Evolutionary conservation across 2,888 invertebrate genomes (phyloP), one percentile per base, ranked within the genome.

Genomic region (Sminthurides aquaticus): DNA sequence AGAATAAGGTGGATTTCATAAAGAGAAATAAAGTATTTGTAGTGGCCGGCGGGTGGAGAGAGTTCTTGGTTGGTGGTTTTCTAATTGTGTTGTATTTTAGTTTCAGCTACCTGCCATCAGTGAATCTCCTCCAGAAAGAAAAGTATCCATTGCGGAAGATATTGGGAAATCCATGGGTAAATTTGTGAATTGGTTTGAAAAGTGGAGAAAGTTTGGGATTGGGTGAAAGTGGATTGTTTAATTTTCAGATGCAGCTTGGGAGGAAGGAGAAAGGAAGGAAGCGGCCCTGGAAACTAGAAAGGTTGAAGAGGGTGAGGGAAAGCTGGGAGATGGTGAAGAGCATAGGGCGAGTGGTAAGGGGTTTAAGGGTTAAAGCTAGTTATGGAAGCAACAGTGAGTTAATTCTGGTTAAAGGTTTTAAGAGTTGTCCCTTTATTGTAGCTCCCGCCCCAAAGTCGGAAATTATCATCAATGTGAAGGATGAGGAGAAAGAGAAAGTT

Each of bases 61-160:
- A n/a, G n/a, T n/a, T n/a, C n/a, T n/a, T n/a, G n/a, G n/a, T n/a
- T n/a, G n/a, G n/a, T n/a, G n/a, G n/a, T n/a, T n/a, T n/a, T 34
- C 43, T 34, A 34, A 34, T 15, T 15, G 8, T 34, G 15, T 34
- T 34, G 5, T 34, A 34, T 34, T 34, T 15, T 5, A 11, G 43
- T 34, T 34, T 34, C 59, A 64, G 64, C 28, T 64, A 18, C 64
- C 64, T n/a, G 28, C 59, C 2, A 64, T 64, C 8, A 57, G 57
- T 59, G 64, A 64, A 29, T 59, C 57, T 56, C 55, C 54, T 5
- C 24, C 55, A 20, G 62, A 62, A 2, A 3, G n/a, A 2, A 3
- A n/a, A 18, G 3, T 48, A 28, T 27, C 54, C 2, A 26, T 48
- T 1, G 60, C 49, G 28, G 58, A 27, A n/a, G 22, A 34, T 3